Evolutionary conservation across 2,113 vertebrate genomes (phyloP).

Genomic region (Chauna torquata): DNA sequence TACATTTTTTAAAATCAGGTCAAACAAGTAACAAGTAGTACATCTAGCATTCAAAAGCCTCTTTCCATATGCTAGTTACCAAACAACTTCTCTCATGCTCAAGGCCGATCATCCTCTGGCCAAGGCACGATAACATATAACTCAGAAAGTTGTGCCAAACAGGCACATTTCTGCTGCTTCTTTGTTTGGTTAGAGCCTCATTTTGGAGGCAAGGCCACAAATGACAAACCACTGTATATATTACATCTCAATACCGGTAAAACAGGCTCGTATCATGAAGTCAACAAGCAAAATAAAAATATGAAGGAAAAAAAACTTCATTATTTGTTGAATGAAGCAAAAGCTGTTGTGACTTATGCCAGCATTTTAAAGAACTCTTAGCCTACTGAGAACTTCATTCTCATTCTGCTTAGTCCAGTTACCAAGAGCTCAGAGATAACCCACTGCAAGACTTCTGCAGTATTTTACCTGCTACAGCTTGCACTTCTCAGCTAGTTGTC

Average conservation of each 20-base stretch:
- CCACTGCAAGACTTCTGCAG: neutral
- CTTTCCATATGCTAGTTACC: neutral
- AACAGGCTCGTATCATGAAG: neutral
- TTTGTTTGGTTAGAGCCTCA: neutral
- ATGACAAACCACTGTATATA: neutral
- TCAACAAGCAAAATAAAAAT: neutral
- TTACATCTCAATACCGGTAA: neutral
- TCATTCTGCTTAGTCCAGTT: neutral
- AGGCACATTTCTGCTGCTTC: neutral
- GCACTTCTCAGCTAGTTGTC: neutral
- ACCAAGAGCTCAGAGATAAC: neutral
- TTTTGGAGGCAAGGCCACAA: neutral
- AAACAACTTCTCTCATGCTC: neutral
- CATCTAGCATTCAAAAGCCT: neutral
- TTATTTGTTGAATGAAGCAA: neutral
- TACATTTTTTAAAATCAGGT: neutral
- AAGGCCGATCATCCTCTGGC: neutral
- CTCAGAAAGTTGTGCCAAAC: neutral
- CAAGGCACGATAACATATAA: neutral
- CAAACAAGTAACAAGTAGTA: neutral
- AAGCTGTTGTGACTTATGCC: neutral
- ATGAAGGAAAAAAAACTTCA: neutral
- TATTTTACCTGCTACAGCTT: neutral
- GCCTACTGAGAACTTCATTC: neutral
- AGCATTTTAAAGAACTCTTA: neutral